Base-by-base conservation (phyloP, 2,888 invertebrate species). In the Agriopis marginaria region DNA sequence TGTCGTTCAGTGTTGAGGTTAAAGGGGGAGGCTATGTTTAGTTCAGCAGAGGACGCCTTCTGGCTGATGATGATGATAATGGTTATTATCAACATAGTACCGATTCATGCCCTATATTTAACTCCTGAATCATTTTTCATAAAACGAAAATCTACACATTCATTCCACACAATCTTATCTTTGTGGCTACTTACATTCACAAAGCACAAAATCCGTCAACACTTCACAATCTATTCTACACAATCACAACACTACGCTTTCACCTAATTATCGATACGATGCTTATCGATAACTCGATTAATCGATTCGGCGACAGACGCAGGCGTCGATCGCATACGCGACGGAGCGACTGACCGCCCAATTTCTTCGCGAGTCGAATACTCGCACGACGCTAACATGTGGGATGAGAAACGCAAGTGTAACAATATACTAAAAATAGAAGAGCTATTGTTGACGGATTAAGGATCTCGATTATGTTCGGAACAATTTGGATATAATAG, bases 331-430 rank as follows among this genome's bases (percentile, higher is more conserved):
- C 83, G 81, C 87, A 83, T 86, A 82, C 85, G 87, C 92, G 85
- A 75, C 85, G 86, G 73, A 81, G 73, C 84, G 83, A 91, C 92
- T 91, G 90, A 80, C 86, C 84, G 84, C 85, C 87, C 82, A 88
- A 90, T 88, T 86, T 86, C 88, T 86, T 86, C 75, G 80, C 84
- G 79, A 83, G 78, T 77, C 77, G 76, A 79, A 77, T 82, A 82
- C 79, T 77, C 78, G 77, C 79, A 77, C 79, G 77, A 75, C 77
- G 73, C 76, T 55, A 74, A 82, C 84, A 84, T 83, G 84, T 86
- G 82, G 80, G 78, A 70, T 72, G 75, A 74, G 74, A 76, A 71
- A 82, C 67, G 69, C 77, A 69, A 67, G 70, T 68, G 68, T 73
- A 76, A 75, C 73, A 76, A 77, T 75, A 75, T 75, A 75, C 78